Evolutionary conservation across 1,140 invertebrate genomes (phyloP), one percentile per base, ranked within the genome.

Genomic region (Heliconius hermathena): DNA sequence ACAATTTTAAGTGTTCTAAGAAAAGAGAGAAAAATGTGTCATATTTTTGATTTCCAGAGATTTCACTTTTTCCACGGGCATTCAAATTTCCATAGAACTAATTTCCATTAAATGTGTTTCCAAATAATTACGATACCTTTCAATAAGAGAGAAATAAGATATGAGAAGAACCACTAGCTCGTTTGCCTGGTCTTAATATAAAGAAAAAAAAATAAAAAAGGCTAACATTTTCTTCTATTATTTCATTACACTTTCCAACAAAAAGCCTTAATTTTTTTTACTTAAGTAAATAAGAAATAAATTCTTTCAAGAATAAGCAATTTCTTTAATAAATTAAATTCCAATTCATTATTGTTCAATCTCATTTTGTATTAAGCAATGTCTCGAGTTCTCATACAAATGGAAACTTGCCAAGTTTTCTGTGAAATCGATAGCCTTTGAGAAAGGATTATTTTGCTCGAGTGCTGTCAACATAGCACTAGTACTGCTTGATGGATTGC

Each of bases 371-470:
- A 72, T 72, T 36, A 41, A 72, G 71, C 71, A 72, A 72, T 38
- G 36, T 72, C 71, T 52, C 60, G 60, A 13, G 52, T 57, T 75
- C 74, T 54, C 74, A 57, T 75, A 57, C 73, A 83, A 86, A 87
- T 88, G 86, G 88, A 88, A 81, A 84, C 79, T 84, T 84, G 88
- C 88, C 87, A 87, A 85, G 75, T 81, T 76, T 80, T 75, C 57
- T 60, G 75, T 49, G 38, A 76, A 85, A 89, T 89, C 86, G 83
- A 88, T 89, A 85, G 70, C 82, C 84, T 66, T 66, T 77, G 70
- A 87, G 79, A 84, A 84, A 82, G 66, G 81, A 83, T 84, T 84
- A 81, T 79, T 82, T 77, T 71, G 41, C 57, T 71, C 41, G 41
- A 46, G 46, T 5, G 70, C 33, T 60, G 41, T 52, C 66, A 26